These are phyloP conservation scores for Propithecus deckenii DNA, from an alignment of 2,797 vertebrate species.

Conservation along the genomic window DNA sequence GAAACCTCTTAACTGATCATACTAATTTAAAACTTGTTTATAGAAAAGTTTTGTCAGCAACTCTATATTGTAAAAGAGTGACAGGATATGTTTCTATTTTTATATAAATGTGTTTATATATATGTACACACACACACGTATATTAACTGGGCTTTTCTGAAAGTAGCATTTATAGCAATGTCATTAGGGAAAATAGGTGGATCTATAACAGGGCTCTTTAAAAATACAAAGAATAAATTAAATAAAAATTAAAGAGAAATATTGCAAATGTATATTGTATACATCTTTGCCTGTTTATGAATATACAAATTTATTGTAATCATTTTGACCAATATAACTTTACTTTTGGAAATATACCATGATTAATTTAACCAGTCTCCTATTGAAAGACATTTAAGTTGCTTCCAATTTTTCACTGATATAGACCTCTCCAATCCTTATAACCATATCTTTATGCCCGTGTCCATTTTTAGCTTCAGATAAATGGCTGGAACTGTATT, in stretches of 20 bases:
- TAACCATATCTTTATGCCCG: not conserved
- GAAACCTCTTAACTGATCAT: not conserved
- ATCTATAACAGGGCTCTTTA: not conserved
- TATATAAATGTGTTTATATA: not conserved
- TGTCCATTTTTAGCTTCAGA: not conserved
- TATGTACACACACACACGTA: not conserved
- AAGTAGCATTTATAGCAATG: not conserved
- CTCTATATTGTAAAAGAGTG: not conserved
- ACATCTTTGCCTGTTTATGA: not conserved
- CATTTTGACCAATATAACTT: not conserved
- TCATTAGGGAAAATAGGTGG: not conserved
- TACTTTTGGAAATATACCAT: not conserved
- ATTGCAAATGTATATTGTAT: not conserved
- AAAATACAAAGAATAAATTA: not conserved
- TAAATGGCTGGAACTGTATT: not conserved
- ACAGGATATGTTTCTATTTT: not conserved
- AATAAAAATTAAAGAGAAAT: not conserved
- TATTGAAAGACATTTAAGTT: not conserved
- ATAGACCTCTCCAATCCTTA: not conserved
- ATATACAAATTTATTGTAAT: not conserved
- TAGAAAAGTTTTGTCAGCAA: not conserved
- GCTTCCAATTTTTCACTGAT: not conserved
- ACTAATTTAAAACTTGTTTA: not conserved
- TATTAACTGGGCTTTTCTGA: not conserved
- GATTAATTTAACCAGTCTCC: not conserved